Evolutionary conservation across 2,113 vertebrate genomes (phyloP), one percentile per base, ranked within the genome.

Genomic region (Vicugna pacos): DNA sequence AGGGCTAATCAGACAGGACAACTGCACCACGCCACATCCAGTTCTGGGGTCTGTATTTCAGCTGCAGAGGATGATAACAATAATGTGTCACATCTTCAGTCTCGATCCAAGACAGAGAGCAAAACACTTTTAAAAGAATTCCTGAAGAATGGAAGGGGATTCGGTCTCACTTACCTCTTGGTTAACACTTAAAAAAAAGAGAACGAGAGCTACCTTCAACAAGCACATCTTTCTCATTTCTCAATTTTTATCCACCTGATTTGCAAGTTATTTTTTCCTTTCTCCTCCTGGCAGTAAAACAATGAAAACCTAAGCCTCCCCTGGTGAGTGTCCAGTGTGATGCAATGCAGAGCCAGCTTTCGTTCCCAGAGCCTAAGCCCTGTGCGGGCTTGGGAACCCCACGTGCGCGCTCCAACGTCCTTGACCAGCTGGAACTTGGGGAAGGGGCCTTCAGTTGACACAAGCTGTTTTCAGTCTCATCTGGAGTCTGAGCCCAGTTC

Each of bases 341-440:
- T 24, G 11, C 22, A 52, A 9, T 15, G 22, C 0, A 76, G 15
- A 2, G 6, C 3, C 75, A 50, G 17, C 7, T 12, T 75, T 79
- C 72, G 19, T 48, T 24, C 20, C 14, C 15, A 3, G 42, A 17
- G 4, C 3, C 13, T 5, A 26, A 14, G 20, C 35, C 79, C 46
- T n/a, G 26, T 4, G 19, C 7, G 64, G 22, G 14, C 3, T 15
- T 11, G 14, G 42, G 42, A 89, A 28, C 3, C 22, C 17, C 62
- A 28, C 8, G 0, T 5, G 10, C 58, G 4, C 2, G 32, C 46
- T 73, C 19, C 54, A 32, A 0, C 0, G 2, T 46, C 54, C 42
- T 16, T 5, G 24, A 7, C 1, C 0, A 0, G 24, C 50, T 50
- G n/a, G 20, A 56, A 46, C 5, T 48, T 42, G 58, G 46, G 13